Percentiles rank a stretch among this genome's conserved stretches.
Conservation (phyloP, 2,797 vertebrate species). For the Etheostoma nigrum region DNA sequence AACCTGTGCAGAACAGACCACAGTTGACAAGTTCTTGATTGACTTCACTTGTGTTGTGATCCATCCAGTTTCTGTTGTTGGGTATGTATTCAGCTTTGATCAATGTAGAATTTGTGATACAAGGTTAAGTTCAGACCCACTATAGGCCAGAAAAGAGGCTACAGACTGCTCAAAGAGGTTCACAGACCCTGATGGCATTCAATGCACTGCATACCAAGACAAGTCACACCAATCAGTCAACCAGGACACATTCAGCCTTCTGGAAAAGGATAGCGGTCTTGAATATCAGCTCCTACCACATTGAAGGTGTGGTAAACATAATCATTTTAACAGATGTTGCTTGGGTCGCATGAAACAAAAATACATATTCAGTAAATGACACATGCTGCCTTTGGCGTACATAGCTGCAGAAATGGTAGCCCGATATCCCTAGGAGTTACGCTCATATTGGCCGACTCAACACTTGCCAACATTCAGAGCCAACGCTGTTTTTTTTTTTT, state of each 20-base stretch:
- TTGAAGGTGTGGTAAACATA: constrained; percentile 8
- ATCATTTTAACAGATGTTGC: constrained; percentile 15
- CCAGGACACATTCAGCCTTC: neutral
- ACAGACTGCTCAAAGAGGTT: neutral
- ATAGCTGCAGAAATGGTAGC: neutral
- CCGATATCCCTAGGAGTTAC: neutral
- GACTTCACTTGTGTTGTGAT: neutral
- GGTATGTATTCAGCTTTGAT: neutral
- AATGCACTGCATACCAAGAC: neutral
- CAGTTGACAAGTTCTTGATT: constrained; percentile 5
- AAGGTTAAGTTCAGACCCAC: constrained; percentile 9
- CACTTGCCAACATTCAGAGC: neutral
- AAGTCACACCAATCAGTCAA: constrained; percentile 2
- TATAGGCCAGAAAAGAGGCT: neutral
- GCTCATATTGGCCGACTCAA: neutral
- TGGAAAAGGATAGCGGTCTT: neutral
- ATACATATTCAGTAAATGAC: neutral
- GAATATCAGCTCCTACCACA: neutral
- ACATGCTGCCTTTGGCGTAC: neutral
- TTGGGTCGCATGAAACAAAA: neutral
- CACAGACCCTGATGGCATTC: neutral
- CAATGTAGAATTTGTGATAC: neutral
- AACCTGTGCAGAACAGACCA: neutral
- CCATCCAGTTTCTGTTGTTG: constrained; percentile 1
- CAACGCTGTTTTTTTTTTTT: neutral